Evolutionary conservation across 2,113 vertebrate species (phyloP).

Genomic region (Microcebus lehilahytsara): DNA sequence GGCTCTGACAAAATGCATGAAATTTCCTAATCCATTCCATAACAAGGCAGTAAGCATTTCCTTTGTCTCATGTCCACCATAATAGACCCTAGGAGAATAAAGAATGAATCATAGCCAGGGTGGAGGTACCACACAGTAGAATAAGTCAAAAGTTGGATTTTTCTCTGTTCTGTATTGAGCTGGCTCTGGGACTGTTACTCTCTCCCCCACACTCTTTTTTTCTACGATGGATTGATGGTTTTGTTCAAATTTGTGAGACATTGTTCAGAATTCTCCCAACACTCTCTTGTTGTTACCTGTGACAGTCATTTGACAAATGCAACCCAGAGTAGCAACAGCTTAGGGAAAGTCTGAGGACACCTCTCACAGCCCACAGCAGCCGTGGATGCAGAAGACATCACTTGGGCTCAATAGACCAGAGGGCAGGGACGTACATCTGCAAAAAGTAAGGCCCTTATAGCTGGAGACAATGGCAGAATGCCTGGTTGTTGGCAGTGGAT

Average conservation of each 20-base stretch:
- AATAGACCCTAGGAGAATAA: not conserved
- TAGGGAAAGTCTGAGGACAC: not conserved
- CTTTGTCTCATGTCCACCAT: not conserved
- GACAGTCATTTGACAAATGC: not conserved
- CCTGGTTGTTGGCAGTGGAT: no score
- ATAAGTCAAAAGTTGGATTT: not conserved
- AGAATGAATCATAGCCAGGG: not conserved
- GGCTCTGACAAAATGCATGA: not conserved
- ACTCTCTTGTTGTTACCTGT: not conserved
- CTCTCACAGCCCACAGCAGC: fast-evolving
- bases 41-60: not conserved
- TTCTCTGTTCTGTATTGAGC: not conserved
- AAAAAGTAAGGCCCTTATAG: not conserved
- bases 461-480: not conserved
- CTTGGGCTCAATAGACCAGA: fast-evolving
- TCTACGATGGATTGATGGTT: not conserved
- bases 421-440: not conserved
- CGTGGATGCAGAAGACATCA: fast-evolving
- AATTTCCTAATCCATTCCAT: not conserved
- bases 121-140: not conserved
- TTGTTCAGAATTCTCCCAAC: not conserved
- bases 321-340: fast-evolving
- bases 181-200: not conserved
- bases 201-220: not conserved
- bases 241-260: not conserved